Evolutionary conservation across 2,888 invertebrate species (phyloP), one percentile per base, ranked within the genome.

Genomic region (Branchellion lobata): DNA sequence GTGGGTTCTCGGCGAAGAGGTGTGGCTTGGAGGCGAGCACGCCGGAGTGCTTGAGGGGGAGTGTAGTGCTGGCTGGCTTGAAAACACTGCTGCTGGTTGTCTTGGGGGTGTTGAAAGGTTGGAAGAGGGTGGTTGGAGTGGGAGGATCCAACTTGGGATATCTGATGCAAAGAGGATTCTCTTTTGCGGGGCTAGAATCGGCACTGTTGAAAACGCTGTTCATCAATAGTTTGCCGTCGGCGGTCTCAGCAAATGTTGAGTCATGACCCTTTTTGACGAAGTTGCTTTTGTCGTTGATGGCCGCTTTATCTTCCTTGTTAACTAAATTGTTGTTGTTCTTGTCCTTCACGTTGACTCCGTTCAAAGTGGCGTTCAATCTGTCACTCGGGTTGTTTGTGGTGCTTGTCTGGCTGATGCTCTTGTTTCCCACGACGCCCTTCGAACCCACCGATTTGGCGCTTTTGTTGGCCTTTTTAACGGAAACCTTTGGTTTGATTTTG

Each of bases 201-300:
- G 40, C 40, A 24, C 61, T 57, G 61, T 57, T 57, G 61, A 57
- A 57, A 18, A 24, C 61, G 21, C 61, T 57, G n/a, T 57, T 57
- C 61, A 57, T 57, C 21, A 57, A 24, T 24, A 57, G 5, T 57
- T 57, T 57, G n/a, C 61, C 21, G 8, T 57, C 61, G n/a, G 61
- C 61, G 3, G 5, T 57, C n/a, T 57, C 61, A 24, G 61, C 21
- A n/a, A 57, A 57, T 18, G 61, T 18, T 14, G 61, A 57, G 21
- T 57, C 61, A 57, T 57, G 61, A 24, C 11, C 8, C 3, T 57
- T 57, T 57, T 57, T 57, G 61, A 57, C 24, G n/a, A n/a, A 18
- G 61, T 3, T 57, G 24, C n/a, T 57, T 57, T 57, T 57, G 3
- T 57, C 61, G 61, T 57, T 57, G n/a, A 57, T 24, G 61, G 24